Evolutionary conservation across 1,140 invertebrate genomes (phyloP), one percentile per base, ranked within the genome.

Genomic region (Brachionus rotundiformis): DNA sequence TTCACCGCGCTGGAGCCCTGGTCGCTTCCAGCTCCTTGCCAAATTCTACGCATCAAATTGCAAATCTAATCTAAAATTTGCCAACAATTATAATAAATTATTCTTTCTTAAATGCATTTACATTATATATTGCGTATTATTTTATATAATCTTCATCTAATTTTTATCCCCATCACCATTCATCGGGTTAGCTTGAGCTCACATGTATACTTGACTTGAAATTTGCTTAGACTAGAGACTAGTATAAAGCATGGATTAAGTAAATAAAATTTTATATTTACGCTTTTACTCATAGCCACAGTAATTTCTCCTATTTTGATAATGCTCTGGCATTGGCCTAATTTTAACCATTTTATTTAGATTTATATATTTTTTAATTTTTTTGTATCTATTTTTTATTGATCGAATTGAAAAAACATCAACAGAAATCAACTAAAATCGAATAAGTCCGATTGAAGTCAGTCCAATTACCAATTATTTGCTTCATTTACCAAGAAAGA

Each of bases 341-440:
- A 63, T 19, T 54, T 54, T 54, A 8, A 33, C 16, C 8, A 19
- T 68, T 36, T 16, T 33, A 16, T 68, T 68, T 68, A 68, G 63
- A 68, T 68, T 68, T 68, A 68, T 68, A 68, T 68, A 68, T 68
- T 68, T 68, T 68, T 68, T 68, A 68, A 68, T 68, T 68, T 68
- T n/a, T 68, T 68, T 68, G 29, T 68, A 33, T 33, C 33, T 68
- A 27, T 68, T 68, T 68, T 68, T 68, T 68, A 68, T 16, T 68
- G 7, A 36, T 19, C 16, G 36, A 68, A 19, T 68, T 68, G 63
- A 68, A 68, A 33, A 27, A 13, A 59, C 6, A 54, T 8, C 47
- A 54, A 16, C 47, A 54, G 47, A n/a, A 39, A 39, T 39, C 13
- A n/a, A 25, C 16, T 2, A 54, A 8, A 23, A 54, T 54, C 19